Evolutionary conservation across 2,797 vertebrate genomes (phyloP).

Genomic region (Sebastes nivosus): DNA sequence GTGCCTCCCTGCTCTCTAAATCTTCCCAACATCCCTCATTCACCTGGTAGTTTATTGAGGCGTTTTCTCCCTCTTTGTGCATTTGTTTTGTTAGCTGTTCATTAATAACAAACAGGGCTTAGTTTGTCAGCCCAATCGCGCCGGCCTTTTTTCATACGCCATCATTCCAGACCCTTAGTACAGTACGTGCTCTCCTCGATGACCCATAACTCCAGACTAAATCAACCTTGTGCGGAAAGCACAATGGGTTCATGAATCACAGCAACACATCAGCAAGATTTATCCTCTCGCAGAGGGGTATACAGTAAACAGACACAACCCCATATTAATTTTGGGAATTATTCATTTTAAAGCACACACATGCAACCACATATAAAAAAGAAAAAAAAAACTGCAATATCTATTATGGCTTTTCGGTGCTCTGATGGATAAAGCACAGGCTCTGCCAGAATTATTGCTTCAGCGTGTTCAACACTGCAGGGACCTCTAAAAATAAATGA

Average conservation of each 20-base stretch:
- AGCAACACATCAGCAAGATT: constrained; percentile 35
- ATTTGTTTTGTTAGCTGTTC: constrained; percentile 55
- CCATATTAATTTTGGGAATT: constrained; percentile 52
- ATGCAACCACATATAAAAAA: constrained; percentile 18
- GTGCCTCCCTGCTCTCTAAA: too few relatives aligned
- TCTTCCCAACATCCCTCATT: too few relatives aligned
- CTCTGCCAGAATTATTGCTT: constrained; percentile 68
- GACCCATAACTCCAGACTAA: constrained; percentile 50
- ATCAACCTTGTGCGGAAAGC: constrained; percentile 33
- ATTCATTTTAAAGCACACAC: constrained; percentile 48
- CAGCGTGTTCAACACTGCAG: constrained; percentile 64
- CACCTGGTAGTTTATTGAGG: neutral
- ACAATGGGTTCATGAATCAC: constrained; percentile 42
- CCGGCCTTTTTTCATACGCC: constrained; percentile 26
- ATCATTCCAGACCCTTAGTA: constrained; percentile 22
- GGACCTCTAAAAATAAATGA: constrained; percentile 76
- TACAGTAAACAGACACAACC: constrained; percentile 19
- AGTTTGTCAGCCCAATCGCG: constrained; percentile 36
- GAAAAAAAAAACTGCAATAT: constrained; percentile 58
- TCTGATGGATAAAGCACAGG: constrained; percentile 59
- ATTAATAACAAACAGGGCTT: constrained; percentile 52
- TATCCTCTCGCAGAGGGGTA: constrained; percentile 25
- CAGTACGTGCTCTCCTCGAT: constrained; percentile 8
- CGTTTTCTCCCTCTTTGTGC: constrained; percentile 3
- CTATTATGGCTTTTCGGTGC: constrained; percentile 43